phyloP scores from a whole-genome alignment of 2,113 vertebrate genomes.

The Corvus cornix region DNA sequence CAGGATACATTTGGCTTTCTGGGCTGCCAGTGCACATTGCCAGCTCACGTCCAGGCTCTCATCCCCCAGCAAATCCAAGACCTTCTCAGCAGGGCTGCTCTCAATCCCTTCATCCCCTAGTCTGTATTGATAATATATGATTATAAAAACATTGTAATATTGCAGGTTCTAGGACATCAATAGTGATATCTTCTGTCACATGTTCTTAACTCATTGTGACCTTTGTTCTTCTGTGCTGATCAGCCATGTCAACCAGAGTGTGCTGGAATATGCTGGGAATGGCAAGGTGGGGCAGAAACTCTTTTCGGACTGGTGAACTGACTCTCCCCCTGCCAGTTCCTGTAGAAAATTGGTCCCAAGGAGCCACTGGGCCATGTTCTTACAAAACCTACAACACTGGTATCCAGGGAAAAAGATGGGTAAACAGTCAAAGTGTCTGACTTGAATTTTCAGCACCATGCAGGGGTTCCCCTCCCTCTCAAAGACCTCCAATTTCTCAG shows the following conservation, averaged over 20 bases:
- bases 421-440: background rate
- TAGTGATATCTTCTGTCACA: background rate
- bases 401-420: background rate
- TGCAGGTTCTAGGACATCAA: background rate
- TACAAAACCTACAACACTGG: background rate
- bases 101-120: background rate
- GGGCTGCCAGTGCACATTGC: background rate
- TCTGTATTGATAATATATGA: background rate
- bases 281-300: background rate
- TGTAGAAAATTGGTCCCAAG: background rate
- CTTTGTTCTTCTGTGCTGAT: background rate
- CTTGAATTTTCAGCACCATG: background rate
- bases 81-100: background rate
- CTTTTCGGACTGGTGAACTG: background rate
- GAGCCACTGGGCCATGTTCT: background rate
- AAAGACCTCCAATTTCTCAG: background rate
- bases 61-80: background rate
- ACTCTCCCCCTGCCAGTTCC: background rate
- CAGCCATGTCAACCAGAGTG: fast-evolving
- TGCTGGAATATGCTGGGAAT: background rate
- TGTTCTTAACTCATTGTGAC: background rate
- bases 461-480: background rate
- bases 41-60: background rate
- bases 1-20: background rate
- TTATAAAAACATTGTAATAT: background rate